Base-by-base conservation (phyloP, 2,888 invertebrate species). In the Trileptium ribeirensis region DNA sequence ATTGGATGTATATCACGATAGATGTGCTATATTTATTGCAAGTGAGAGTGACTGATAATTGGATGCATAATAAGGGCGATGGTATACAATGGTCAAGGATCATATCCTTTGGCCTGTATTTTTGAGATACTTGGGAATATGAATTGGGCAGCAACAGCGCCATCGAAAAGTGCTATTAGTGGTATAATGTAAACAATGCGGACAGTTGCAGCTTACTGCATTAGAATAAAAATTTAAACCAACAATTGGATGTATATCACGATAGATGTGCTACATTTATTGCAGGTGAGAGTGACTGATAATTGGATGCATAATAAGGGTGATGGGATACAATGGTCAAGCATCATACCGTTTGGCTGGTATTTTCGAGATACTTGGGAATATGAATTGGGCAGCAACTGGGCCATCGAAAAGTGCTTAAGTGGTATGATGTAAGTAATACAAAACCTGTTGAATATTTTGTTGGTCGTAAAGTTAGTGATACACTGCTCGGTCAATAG, bases 351-450 rank as follows among this genome's bases (percentile, higher is more conserved):
- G 0, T 90, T 97, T 1, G 95, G 92, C 0, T 97, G 96, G 96
- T 97, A 96, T 89, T 95, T 96, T 88, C 92, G 92, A 0, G 92
- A 93, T 0, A 95, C 96, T 89, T 97, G 96, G 96, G 93, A 94
- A 87, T 90, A 92, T 34, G 88, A 92, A 74, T 92, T 93, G 85
- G 97, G 97, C 0, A 88, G 89, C 1, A 92, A 92, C 81, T 98
- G 97, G 97, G 92, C 95, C 0, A 91, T 92, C 82, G 90, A 92
- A 1, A 91, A 95, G 86, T 98, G 97, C 89, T 93, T 95, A 92
- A 93, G 85, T 98, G 97, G 97, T 92, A 34, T 95, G 70, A 31
- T 29, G 31, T 79, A 79, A 40, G 79, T 64, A n/a, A n/a, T n/a
- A n/a, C n/a, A n/a, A n/a, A n/a, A n/a, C n/a, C n/a, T n/a, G n/a